These are phyloP conservation scores for Archaeoteleia sp. DNA, from an alignment of 2,888 invertebrate species.

Conservation along the genomic window DNA sequence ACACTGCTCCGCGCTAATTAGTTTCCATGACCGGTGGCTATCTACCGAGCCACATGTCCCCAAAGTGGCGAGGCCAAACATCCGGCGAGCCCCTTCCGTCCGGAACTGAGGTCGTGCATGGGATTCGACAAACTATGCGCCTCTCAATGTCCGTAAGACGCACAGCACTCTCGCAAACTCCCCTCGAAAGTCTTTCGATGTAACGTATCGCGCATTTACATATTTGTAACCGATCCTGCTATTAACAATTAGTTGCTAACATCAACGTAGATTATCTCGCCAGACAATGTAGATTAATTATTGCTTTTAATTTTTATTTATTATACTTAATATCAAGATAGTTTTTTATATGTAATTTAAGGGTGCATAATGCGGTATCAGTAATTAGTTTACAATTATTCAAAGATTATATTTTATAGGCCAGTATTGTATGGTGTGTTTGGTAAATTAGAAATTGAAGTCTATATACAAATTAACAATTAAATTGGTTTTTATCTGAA, in stretches of 20 bases:
- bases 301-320: too few species aligned
- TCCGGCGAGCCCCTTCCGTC: conserved; percentile 64
- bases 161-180: conserved; percentile 40
- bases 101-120: conserved; percentile 58
- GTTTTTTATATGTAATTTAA: too few species aligned
- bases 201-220: conserved; percentile 55
- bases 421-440: too few species aligned
- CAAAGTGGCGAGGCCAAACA: conserved; percentile 66
- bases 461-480: too few species aligned
- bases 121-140: conserved; percentile 57
- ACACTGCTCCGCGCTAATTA: conserved; percentile 70
- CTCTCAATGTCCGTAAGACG: conserved; percentile 50
- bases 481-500: too few species aligned
- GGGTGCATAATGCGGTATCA: too few species aligned
- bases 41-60: conserved; percentile 70
- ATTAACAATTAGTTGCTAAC: conserved; percentile 5
- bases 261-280: too few species aligned
- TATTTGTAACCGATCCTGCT: conserved; percentile 18
- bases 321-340: too few species aligned
- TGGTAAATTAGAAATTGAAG: too few species aligned
- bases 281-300: too few species aligned
- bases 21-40: conserved; percentile 69
- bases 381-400: too few species aligned
- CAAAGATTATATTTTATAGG: too few species aligned
- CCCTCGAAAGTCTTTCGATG: conserved; percentile 50